Conservation (phyloP, 2,113 vertebrate species). For the Macquaria ambigua region DNA sequence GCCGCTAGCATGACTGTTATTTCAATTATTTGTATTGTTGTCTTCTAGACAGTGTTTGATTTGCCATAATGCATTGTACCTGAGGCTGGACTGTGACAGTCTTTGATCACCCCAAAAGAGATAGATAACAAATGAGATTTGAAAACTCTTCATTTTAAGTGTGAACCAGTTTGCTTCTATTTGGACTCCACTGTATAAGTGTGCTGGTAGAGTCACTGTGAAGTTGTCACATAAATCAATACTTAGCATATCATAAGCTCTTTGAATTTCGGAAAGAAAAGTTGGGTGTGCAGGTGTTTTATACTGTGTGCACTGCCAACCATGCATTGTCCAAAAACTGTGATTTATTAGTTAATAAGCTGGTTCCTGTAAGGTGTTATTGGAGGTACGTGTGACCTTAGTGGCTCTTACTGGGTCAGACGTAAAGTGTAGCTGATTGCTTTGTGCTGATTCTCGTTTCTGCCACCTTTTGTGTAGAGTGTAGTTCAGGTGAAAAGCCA, state of each 20-base stretch:
- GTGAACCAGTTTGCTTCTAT: background rate
- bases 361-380: slow-evolving; percentile 29
- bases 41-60: too few relatives aligned
- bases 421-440: slow-evolving; percentile 49
- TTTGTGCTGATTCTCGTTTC: slow-evolving; percentile 48
- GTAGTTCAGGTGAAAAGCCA: slow-evolving; percentile 55
- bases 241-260: background rate
- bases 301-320: background rate
- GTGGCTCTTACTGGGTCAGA: slow-evolving; percentile 37
- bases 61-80: too few relatives aligned
- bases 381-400: slow-evolving; percentile 49
- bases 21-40: too few relatives aligned
- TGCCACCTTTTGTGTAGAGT: slow-evolving; percentile 31
- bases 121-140: background rate
- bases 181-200: background rate
- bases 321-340: slow-evolving; percentile 30
- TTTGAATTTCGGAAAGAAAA: slow-evolving; percentile 13
- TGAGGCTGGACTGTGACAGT: background rate
- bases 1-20: too few relatives aligned
- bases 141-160: background rate
- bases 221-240: slow-evolving; percentile 21
- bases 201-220: background rate
- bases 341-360: slow-evolving; percentile 63
- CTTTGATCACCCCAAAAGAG: background rate
- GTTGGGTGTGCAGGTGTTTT: background rate